phyloP scores from a whole-genome alignment of 2,113 vertebrate genomes.

The Eidolon helvum region DNA sequence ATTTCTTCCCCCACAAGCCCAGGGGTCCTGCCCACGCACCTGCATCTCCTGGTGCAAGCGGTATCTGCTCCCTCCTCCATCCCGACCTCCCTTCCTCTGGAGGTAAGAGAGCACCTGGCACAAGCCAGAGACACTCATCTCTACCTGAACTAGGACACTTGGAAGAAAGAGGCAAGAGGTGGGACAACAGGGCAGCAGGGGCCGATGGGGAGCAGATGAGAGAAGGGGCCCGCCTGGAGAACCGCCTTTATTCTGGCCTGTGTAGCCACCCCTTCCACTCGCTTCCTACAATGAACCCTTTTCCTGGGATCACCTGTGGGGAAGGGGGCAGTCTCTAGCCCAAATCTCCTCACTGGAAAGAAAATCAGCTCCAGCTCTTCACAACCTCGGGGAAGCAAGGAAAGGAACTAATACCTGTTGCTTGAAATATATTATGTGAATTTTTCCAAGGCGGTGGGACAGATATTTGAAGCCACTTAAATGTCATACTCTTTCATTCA shows the following conservation, averaged over 20 bases:
- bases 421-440: not conserved
- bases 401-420: not conserved
- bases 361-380: not conserved
- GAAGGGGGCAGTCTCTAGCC: not conserved
- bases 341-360: not conserved
- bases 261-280: not conserved
- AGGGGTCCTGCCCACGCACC: not conserved
- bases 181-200: no score
- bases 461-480: not conserved
- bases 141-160: not conserved
- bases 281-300: not conserved
- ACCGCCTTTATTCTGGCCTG: not conserved
- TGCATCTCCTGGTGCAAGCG: no score
- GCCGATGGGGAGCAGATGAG: not conserved
- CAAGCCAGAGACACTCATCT: not conserved
- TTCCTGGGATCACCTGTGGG: not conserved
- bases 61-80: not conserved
- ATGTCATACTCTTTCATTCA: not conserved
- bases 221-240: not conserved
- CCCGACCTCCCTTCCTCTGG: not conserved
- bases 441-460: not conserved
- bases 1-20: not conserved
- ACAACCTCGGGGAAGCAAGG: not conserved
- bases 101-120: not conserved
- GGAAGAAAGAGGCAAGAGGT: not conserved